A percentile compares a stretch with the other conserved stretches of the same genome.
phyloP scores from a whole-genome alignment of 1,140 invertebrate species.

The Phortica variegata region DNA sequence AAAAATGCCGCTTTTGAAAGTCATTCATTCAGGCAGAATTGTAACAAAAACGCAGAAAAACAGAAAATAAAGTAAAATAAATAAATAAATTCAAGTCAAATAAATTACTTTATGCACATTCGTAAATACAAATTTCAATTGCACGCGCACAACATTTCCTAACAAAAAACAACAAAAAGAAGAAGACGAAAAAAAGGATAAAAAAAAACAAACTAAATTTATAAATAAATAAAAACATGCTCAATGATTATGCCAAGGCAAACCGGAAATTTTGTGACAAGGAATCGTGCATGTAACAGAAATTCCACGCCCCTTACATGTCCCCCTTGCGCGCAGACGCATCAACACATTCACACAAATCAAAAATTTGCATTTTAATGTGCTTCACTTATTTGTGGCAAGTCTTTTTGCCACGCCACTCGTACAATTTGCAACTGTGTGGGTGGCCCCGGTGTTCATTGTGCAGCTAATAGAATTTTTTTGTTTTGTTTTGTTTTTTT shows the following conservation, averaged over 20 bases:
- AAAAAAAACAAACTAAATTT: conserved; percentile 30
- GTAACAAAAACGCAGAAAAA: too few relatives aligned
- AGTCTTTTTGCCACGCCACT: too few relatives aligned
- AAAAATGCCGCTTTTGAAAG: too few relatives aligned
- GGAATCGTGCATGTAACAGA: conserved; percentile 16
- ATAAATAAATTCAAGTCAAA: conserved; percentile 50
- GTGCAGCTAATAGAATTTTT: too few relatives aligned
- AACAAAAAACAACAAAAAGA: conserved; percentile 9
- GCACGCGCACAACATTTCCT: neutral
- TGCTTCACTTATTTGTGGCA: conserved; percentile 43
- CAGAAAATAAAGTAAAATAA: neutral
- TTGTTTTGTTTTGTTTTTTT: too few relatives aligned
- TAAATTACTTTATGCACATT: conserved; percentile 46
- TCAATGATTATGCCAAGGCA: conserved; percentile 51
- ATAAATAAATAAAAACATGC: conserved; percentile 50
- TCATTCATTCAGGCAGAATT: too few relatives aligned
- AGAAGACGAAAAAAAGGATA: conserved; percentile 31
- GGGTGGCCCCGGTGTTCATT: too few relatives aligned
- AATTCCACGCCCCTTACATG: conserved; percentile 43
- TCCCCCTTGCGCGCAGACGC: conserved; percentile 20
- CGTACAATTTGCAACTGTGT: too few relatives aligned
- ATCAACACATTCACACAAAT: conserved; percentile 40
- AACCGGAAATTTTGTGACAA: conserved; percentile 39
- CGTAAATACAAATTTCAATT: conserved; percentile 16
- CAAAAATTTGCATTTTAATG: conserved; percentile 52